Conservation (phyloP, 2,888 invertebrate species). For the Plebejus anna region DNA sequence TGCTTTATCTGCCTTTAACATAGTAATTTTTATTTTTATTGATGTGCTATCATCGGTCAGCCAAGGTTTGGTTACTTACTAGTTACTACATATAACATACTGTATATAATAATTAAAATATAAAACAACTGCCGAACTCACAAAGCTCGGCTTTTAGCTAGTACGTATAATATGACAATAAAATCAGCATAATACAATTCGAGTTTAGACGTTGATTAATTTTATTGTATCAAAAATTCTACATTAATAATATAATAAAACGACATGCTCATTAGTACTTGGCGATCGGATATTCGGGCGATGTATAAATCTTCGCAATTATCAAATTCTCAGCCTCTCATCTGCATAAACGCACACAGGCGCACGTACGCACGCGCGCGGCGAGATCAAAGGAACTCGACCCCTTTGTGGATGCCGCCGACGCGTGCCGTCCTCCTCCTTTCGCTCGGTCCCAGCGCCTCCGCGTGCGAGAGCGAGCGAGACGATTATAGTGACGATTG, state of each 20-base stretch:
- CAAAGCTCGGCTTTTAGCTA: too few relatives aligned
- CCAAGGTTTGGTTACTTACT: too few relatives aligned
- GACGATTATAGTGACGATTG: constrained; percentile 64
- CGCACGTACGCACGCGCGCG: constrained; percentile 68
- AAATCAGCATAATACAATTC: neutral
- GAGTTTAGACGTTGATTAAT: neutral
- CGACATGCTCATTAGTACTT: constrained; percentile 14
- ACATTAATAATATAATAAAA: neutral
- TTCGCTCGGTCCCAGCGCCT: constrained; percentile 53
- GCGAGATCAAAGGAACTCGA: constrained; percentile 75
- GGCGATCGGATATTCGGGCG: constrained; percentile 42
- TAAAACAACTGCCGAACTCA: too few relatives aligned
- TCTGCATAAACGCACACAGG: constrained; percentile 71
- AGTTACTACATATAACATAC: too few relatives aligned
- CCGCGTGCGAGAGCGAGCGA: constrained; percentile 55
- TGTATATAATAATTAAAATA: too few relatives aligned
- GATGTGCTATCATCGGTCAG: too few relatives aligned
- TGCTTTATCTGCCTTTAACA: too few relatives aligned
- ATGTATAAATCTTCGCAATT: constrained; percentile 77
- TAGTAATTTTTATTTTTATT: too few relatives aligned
- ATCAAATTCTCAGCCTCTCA: constrained; percentile 75
- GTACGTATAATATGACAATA: neutral
- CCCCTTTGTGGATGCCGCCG: constrained; percentile 76
- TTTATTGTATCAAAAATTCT: neutral
- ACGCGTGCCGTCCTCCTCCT: constrained; percentile 73